Evolutionary conservation across 2,797 vertebrate genomes (phyloP), one percentile per base, ranked within the genome.

Genomic region (Ctenopoma kingsleyae): DNA sequence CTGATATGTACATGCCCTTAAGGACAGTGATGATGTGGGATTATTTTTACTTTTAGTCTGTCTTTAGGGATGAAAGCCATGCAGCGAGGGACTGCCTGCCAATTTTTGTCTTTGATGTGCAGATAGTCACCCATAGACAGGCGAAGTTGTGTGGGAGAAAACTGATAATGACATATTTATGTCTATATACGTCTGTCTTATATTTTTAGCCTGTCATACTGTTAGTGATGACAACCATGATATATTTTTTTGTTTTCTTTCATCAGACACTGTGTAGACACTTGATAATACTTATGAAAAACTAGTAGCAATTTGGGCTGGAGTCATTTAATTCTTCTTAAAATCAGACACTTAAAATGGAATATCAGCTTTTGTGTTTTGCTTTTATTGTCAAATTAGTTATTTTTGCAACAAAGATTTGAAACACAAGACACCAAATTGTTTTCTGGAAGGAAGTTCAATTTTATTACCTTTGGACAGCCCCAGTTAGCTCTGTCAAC

Each of bases 71-170:
- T 38, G 27, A 48, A 30, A 53, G 58, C 50, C 64, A 66, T 61
- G 11, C 58, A 43, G 8, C 6, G 1, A 43, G 52, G 32, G 13
- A 48, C 3, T 1, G 23, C 43, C 27, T 38, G 74, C 40, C 41
- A 57, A 5, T 40, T 72, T 48, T n/a, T 51, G 38, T 41, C 15
- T 74, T 47, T 46, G 51, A 66, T 46, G 13, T 41, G 44, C 67
- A 74, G 46, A 38, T 58, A 55, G 23, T 35, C 44, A 71, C 13
- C 3, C 17, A 43, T 3, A 49, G 36, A 56, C 27, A 74, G 54
- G 19, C 62, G 62, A 63, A 23, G 3, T 32, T 67, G 15, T 48
- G 56, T 60, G 62, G 43, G 60, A 50, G 71, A 57, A 73, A 67
- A 40, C 30, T 0, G 27, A 22, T 55, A 69, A 70, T 75, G 56